Evolutionary conservation across 2,797 vertebrate genomes (phyloP).

Genomic region (Linurgus olivaceus): DNA sequence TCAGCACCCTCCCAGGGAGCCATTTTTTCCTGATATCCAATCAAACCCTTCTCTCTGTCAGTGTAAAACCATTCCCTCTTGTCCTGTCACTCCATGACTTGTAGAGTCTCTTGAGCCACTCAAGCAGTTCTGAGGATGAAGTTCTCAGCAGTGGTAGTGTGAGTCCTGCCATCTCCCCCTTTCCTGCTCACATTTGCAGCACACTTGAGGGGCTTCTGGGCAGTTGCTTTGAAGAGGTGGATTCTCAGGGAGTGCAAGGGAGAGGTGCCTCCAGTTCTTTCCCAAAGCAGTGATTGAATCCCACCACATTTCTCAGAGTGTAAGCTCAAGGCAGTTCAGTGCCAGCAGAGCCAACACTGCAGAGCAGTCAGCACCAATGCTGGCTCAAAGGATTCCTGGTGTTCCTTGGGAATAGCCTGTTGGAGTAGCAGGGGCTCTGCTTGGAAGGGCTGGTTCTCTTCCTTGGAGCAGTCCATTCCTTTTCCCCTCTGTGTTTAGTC

Average conservation of each 20-base stretch:
- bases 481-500: neutral
- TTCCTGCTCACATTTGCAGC: neutral
- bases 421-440: neutral
- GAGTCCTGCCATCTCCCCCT: neutral
- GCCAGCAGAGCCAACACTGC: neutral
- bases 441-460: neutral
- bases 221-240: neutral
- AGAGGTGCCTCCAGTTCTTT: neutral
- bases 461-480: neutral
- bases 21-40: neutral
- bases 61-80: neutral
- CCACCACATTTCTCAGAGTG: neutral
- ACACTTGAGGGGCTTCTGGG: neutral
- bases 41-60: neutral
- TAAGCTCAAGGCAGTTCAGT: neutral
- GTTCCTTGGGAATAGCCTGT: neutral
- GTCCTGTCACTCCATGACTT: neutral
- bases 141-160: neutral
- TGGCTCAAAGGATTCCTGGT: neutral
- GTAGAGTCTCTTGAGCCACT: neutral
- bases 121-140: neutral
- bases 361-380: neutral
- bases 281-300: neutral
- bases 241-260: neutral
- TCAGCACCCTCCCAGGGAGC: fast-evolving